Evolutionary conservation across 2,797 vertebrate species (phyloP).

Genomic region (Eospalax fontanierii): DNA sequence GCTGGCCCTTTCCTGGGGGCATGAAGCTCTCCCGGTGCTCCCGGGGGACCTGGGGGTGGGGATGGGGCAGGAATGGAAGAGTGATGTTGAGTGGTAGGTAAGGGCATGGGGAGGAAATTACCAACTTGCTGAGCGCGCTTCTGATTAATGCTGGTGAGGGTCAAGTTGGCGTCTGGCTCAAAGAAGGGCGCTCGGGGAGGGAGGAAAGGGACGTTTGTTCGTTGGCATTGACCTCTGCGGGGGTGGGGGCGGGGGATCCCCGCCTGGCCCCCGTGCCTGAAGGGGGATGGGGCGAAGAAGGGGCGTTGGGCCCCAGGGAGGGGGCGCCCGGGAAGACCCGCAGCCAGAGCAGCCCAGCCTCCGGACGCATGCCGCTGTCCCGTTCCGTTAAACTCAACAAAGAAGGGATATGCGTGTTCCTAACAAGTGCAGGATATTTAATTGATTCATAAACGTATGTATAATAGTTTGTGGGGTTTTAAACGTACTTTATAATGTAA

Average conservation of each 20-base stretch:
- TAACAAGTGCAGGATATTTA: conserved; percentile 94
- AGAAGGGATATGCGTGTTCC: conserved; percentile 93
- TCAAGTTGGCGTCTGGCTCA: conserved; percentile 87
- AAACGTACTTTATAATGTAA: conserved; percentile 95
- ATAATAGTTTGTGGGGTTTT: conserved; percentile 92
- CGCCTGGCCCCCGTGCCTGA: conserved; percentile 52
- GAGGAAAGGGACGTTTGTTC: conserved; percentile 78
- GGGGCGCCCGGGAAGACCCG: conserved; percentile 85
- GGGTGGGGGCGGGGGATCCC: conserved; percentile 61
- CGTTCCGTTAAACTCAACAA: conserved; percentile 94
- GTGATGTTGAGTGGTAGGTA: conserved; percentile 57
- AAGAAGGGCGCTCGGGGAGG: conserved; percentile 84
- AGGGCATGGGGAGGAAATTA: conserved; percentile 58
- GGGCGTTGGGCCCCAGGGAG: conserved; percentile 67
- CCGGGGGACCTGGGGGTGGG: conserved; percentile 38
- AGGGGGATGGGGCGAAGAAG: conserved; percentile 62
- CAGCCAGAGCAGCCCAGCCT: conserved; percentile 80
- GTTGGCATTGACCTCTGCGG: conserved; percentile 84
- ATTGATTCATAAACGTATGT: conserved; percentile 94
- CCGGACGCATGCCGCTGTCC: conserved; percentile 87
- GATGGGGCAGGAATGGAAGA: not conserved
- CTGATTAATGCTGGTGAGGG: conserved; percentile 87
- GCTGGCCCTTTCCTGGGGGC: conserved; percentile 82
- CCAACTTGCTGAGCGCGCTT: conserved; percentile 86
- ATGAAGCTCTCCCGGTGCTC: conserved; percentile 69